phyloP scores from a whole-genome alignment of 2,888 invertebrate species.

The Galeopsomyia nigrocyanea region DNA sequence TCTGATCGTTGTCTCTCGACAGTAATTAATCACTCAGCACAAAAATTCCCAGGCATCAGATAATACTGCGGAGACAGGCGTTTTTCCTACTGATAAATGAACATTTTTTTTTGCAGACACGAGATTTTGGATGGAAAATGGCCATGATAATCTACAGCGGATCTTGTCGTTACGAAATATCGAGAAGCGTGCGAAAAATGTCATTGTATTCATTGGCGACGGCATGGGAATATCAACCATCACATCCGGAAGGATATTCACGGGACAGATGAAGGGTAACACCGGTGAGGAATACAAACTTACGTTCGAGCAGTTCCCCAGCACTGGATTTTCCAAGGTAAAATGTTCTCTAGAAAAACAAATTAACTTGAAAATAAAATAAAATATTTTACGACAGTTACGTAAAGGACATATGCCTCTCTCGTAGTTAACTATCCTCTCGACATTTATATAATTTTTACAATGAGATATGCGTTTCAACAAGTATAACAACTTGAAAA shows the following conservation, averaged over 20 bases:
- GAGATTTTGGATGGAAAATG: constrained; percentile 64
- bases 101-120: constrained; percentile 53
- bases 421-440: too few species aligned
- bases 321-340: constrained; percentile 76
- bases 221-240: constrained; percentile 78
- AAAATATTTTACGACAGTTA: too few species aligned
- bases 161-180: constrained; percentile 60
- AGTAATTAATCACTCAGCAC: too few species aligned
- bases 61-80: too few species aligned
- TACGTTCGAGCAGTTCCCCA: constrained; percentile 75
- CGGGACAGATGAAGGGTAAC: constrained; percentile 70
- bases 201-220: constrained; percentile 78
- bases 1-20: too few species aligned
- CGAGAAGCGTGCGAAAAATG: constrained; percentile 73
- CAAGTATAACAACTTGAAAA: too few species aligned
- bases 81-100: too few species aligned
- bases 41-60: too few species aligned
- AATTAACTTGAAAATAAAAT: too few species aligned
- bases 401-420: too few species aligned
- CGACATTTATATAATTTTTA: too few species aligned
- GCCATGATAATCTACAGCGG: constrained; percentile 62
- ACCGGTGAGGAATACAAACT: constrained; percentile 74
- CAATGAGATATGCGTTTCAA: too few species aligned
- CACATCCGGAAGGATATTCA: constrained; percentile 76
- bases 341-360: background rate